A percentile compares a stretch with the other conserved stretches of the same genome.
Evolutionary conservation across 2,797 vertebrate species (phyloP).

Genomic region (Fistularia commersonii): DNA sequence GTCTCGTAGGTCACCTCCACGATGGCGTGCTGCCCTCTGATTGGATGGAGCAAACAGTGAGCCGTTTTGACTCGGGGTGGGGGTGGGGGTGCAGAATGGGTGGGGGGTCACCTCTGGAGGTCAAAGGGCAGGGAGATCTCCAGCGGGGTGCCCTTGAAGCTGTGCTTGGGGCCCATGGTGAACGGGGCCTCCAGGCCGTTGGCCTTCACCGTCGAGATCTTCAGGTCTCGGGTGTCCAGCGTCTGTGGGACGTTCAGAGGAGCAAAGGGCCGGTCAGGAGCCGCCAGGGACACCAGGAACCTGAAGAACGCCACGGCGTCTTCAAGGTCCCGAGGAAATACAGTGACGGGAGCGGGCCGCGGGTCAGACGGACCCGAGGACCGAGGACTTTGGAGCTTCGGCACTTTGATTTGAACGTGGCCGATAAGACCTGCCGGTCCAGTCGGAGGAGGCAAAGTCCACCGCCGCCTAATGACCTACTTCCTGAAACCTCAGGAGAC

Average conservation of each 20-base stretch:
- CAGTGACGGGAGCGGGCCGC: too few species aligned
- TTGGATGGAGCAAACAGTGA: conserved; percentile 28
- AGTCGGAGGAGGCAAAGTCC: too few species aligned
- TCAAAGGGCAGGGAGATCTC: conserved; percentile 86
- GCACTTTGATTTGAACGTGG: too few species aligned
- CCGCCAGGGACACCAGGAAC: background rate
- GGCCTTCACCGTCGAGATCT: conserved; percentile 77
- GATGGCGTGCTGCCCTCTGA: conserved; percentile 89
- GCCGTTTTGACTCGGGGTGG: background rate
- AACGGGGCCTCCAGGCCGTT: conserved; percentile 84
- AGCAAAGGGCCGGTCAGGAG: background rate
- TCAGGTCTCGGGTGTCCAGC: conserved; percentile 87
- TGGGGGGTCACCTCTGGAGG: conserved; percentile 80
- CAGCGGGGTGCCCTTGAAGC: conserved; percentile 86
- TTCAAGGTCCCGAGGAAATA: too few species aligned
- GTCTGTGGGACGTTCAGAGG: conserved; percentile 65
- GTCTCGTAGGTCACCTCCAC: conserved; percentile 91
- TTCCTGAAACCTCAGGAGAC: too few species aligned
- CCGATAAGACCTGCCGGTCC: too few species aligned
- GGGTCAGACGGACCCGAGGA: too few species aligned
- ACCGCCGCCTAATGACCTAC: too few species aligned
- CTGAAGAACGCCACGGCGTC: too few species aligned
- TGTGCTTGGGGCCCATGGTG: conserved; percentile 80
- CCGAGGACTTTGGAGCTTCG: too few species aligned
- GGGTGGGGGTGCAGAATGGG: too few species aligned